Conservation (phyloP, 2,797 vertebrate genomes). For the Danio tinwini region DNA sequence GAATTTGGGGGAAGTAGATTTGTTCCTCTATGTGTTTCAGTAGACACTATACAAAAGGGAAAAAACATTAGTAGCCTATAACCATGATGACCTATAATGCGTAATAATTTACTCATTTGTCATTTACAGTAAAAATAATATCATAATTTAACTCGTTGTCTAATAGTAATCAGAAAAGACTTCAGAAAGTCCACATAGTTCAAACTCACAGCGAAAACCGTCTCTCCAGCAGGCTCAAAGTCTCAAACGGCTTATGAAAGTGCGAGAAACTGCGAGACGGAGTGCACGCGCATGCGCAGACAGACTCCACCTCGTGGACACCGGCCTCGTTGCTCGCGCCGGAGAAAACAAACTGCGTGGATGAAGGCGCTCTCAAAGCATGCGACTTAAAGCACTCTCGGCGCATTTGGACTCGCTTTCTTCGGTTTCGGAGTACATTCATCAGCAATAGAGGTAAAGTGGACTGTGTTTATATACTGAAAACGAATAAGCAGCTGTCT, state of each 20-base stretch:
- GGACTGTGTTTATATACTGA: neutral
- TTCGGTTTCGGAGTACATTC: neutral
- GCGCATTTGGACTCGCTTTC: neutral
- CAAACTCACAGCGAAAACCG: no score
- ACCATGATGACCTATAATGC: no score
- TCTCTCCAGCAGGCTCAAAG: no score
- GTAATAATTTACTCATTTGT: no score
- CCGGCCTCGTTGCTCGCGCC: slow-evolving; percentile 49
- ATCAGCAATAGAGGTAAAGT: slow-evolving; percentile 37
- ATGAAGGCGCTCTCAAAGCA: slow-evolving; percentile 40
- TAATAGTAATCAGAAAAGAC: no score
- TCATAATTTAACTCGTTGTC: no score
- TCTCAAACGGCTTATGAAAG: neutral
- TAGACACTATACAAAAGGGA: no score
- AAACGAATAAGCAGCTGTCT: neutral
- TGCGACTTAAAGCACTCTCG: slow-evolving; percentile 10
- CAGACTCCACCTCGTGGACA: slow-evolving; percentile 28
- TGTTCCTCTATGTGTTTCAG: no score
- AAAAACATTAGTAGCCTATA: no score
- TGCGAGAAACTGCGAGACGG: neutral
- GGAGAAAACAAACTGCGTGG: slow-evolving; percentile 66
- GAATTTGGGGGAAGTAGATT: no score
- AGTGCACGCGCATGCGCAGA: slow-evolving; percentile 44
- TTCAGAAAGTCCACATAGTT: no score
- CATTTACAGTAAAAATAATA: no score